Conservation (phyloP, 2,888 invertebrate species). For the Hybos culiciformis region DNA sequence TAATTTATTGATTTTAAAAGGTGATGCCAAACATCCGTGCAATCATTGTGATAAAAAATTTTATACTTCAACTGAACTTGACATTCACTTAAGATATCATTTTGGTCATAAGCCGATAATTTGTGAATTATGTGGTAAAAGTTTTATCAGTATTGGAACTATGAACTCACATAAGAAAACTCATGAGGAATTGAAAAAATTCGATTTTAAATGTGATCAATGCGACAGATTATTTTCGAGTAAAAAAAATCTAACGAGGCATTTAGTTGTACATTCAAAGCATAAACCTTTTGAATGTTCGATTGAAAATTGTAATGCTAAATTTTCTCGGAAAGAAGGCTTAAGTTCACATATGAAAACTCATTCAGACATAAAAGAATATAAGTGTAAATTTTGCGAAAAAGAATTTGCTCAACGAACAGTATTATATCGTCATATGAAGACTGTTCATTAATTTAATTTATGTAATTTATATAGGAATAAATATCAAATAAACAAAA, state of each 20-base stretch:
- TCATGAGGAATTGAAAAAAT: not conserved
- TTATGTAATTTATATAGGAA: too few relatives aligned
- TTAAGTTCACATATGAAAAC: not conserved
- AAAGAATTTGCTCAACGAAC: not conserved
- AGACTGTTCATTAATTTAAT: not conserved
- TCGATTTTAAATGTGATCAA: not conserved
- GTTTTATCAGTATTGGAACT: not conserved
- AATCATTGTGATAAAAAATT: not conserved
- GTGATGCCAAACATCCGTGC: not conserved
- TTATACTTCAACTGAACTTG: not conserved
- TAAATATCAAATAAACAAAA: too few relatives aligned
- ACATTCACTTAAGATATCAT: not conserved
- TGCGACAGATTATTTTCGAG: not conserved
- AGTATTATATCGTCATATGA: not conserved
- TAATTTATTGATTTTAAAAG: not conserved
- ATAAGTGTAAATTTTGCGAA: constrained; percentile 1
- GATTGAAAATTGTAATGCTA: not conserved
- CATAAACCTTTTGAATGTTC: not conserved
- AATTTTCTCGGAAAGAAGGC: not conserved
- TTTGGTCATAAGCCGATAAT: not conserved
- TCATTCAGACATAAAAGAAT: not conserved
- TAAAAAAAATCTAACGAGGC: not conserved
- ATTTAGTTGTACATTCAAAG: not conserved
- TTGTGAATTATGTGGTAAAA: constrained; percentile 1
- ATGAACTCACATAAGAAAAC: constrained; percentile 2